These are phyloP conservation scores for Cheilosia grossa DNA, from an alignment of 2,888 invertebrate species.

Conservation along the genomic window DNA sequence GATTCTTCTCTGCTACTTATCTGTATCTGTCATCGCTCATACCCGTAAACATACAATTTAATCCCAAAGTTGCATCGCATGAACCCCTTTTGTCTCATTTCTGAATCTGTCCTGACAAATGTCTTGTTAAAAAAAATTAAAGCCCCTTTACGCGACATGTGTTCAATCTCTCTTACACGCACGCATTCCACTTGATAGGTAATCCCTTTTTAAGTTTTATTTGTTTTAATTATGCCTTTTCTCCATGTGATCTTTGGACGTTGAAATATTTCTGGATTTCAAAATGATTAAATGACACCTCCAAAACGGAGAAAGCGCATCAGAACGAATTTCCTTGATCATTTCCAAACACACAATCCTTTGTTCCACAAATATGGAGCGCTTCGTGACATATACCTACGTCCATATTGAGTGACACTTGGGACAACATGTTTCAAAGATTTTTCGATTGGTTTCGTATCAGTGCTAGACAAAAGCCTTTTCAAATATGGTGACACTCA, in stretches of 20 bases:
- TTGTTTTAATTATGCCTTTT: constrained; percentile 12
- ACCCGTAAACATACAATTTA: constrained; percentile 12
- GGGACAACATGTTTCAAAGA: constrained; percentile 29
- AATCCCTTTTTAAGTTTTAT: constrained; percentile 41
- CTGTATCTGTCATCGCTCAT: constrained; percentile 24
- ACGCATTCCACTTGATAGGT: constrained; percentile 16
- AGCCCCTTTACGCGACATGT: constrained; percentile 2
- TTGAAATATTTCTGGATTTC: constrained; percentile 15
- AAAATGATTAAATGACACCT: constrained; percentile 42
- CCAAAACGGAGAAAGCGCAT: constrained; percentile 19
- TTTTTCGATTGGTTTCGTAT: not conserved
- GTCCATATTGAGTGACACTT: constrained; percentile 38
- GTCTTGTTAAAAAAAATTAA: constrained; percentile 15
- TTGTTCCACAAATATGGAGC: constrained; percentile 6
- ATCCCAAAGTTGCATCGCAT: constrained; percentile 15
- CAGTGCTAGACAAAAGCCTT: too few species aligned
- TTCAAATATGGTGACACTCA: not conserved
- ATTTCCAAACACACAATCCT: constrained; percentile 2
- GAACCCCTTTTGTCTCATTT: constrained; percentile 35
- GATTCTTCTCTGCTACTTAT: constrained; percentile 2
- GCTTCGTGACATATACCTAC: constrained; percentile 27
- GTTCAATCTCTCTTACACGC: constrained; percentile 2
- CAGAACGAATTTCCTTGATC: not conserved
- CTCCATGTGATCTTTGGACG: constrained; percentile 32
- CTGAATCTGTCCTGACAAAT: constrained; percentile 30